A percentile compares a stretch with the other conserved stretches of the same genome.
Conservation (phyloP, 2,888 invertebrate species). For the Phalera bucephala region DNA sequence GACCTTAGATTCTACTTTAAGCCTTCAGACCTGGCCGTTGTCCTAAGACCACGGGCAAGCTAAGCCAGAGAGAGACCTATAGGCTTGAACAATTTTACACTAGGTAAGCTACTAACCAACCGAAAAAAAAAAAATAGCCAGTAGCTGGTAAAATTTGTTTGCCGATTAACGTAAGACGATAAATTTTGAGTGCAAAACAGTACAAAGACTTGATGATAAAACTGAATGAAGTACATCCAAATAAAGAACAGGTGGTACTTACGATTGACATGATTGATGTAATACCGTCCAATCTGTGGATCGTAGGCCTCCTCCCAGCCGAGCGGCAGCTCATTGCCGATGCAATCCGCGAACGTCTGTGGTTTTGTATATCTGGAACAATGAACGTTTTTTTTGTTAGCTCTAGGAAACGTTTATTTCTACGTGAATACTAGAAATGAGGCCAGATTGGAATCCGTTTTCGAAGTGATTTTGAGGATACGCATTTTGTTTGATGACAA, state of each 20-base stretch:
- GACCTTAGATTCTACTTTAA: too few species aligned
- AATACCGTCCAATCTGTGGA: conserved; percentile 96
- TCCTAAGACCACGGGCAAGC: too few species aligned
- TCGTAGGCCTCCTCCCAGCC: conserved; percentile 99
- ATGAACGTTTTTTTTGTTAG: conserved; percentile 41
- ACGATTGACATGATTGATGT: conserved; percentile 98
- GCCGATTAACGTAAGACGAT: conserved; percentile 21
- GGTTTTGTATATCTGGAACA: conserved; percentile 97
- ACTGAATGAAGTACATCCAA: conserved; percentile 1
- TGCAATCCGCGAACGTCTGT: conserved; percentile 98
- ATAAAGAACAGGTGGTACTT: conserved; percentile 75
- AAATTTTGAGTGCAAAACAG: background rate
- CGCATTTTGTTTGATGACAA: too few species aligned
- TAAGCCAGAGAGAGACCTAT: too few species aligned
- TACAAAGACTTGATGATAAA: background rate
- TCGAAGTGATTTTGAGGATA: conserved; percentile 2
- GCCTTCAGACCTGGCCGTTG: too few species aligned
- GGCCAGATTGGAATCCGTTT: conserved; percentile 7
- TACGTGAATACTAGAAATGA: conserved; percentile 11
- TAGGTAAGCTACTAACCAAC: too few species aligned
- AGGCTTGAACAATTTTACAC: too few species aligned
- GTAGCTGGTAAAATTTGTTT: too few species aligned
- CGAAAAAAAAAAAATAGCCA: too few species aligned
- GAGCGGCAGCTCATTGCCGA: conserved; percentile 97
- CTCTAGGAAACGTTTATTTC: conserved; percentile 17